phyloP scores from a whole-genome alignment of 2,113 vertebrate genomes.

The Forbesichthys agassizii region DNA sequence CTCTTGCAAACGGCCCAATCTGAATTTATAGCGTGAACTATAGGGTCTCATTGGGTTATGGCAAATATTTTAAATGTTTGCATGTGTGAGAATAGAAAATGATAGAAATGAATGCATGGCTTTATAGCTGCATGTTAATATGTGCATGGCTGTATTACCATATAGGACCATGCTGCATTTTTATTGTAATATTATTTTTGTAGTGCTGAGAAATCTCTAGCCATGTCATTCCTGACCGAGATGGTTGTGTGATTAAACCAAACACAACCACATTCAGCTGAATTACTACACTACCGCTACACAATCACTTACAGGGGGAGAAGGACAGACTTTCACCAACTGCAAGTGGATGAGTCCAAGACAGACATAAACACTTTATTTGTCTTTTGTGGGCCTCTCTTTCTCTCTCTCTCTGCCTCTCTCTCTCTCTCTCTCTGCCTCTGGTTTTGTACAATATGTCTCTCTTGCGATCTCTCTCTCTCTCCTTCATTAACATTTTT shows the following conservation, averaged over 20 bases:
- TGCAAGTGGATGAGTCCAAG: neutral
- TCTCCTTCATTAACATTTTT: neutral
- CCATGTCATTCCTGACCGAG: neutral
- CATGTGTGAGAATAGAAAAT: too few species aligned
- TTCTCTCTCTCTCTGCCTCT: neutral
- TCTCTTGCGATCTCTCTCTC: neutral
- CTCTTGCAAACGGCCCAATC: neutral
- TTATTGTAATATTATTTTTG: too few species aligned
- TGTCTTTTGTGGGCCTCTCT: neutral
- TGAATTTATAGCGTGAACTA: neutral
- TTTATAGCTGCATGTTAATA: too few species aligned
- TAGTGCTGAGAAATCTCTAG: neutral
- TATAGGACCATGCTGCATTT: too few species aligned
- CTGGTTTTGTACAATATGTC: neutral
- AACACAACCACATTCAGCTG: neutral
- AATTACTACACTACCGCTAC: neutral
- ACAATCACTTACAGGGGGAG: neutral
- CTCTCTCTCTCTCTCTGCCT: slow-evolving; percentile 1
- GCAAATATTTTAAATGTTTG: too few species aligned
- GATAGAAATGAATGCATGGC: too few species aligned
- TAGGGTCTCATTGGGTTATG: too few species aligned
- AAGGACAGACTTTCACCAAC: slow-evolving; percentile 13
- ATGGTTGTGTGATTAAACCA: neutral
- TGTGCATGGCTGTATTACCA: too few species aligned
- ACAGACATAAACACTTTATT: neutral